Evolutionary conservation across 2,888 invertebrate species (phyloP).

Genomic region (Lottia gigantea): DNA sequence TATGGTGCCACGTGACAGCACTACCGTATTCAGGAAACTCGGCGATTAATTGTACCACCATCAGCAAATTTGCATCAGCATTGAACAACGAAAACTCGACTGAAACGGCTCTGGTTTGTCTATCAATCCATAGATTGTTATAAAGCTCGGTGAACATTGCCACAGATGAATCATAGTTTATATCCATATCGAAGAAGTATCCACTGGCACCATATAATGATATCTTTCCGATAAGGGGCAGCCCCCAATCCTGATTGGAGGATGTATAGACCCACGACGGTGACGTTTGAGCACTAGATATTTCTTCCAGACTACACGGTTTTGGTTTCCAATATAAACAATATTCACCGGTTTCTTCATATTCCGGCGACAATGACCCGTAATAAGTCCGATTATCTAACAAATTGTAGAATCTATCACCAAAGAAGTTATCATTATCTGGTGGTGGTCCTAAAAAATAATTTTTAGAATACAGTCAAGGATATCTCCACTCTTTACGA

Average conservation of each 20-base stretch:
- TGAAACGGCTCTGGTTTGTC: constrained; percentile 54
- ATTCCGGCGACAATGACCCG: constrained; percentile 25
- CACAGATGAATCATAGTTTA: constrained; percentile 29
- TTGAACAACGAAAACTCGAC: constrained; percentile 60
- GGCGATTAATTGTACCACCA: constrained; percentile 43
- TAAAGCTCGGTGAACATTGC: constrained; percentile 36
- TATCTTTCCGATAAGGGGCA: constrained; percentile 40
- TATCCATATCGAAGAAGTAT: constrained; percentile 38
- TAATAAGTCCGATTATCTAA: constrained; percentile 12
- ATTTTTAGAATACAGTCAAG: neutral
- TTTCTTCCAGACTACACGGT: constrained; percentile 25
- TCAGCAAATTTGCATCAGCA: constrained; percentile 52
- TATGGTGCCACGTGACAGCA: constrained; percentile 28
- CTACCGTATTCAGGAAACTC: constrained; percentile 55
- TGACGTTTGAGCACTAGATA: constrained; percentile 18
- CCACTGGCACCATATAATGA: constrained; percentile 45
- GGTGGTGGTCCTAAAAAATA: neutral
- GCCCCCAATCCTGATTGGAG: constrained; percentile 32
- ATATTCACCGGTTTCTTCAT: constrained; percentile 33
- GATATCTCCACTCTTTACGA: too few species aligned
- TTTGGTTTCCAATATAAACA: constrained; percentile 35
- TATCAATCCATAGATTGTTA: constrained; percentile 50
- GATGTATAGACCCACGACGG: constrained; percentile 37
- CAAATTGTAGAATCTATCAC: neutral
- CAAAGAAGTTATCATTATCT: neutral